Conservation (phyloP, 2,888 invertebrate species). For the Lycophotia porphyrea region DNA sequence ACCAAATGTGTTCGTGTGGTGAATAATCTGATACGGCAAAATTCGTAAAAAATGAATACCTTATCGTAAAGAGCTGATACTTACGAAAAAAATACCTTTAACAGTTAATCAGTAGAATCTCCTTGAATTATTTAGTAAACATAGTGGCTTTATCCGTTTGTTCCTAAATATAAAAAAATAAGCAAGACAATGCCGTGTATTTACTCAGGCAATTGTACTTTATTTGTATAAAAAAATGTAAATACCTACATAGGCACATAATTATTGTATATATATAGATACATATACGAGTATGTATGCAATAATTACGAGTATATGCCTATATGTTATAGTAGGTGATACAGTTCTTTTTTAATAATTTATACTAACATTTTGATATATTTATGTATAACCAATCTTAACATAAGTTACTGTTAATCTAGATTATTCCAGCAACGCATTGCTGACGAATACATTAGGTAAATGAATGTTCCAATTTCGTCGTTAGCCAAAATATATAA, state of each 20-base stretch:
- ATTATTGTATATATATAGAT: too few relatives aligned
- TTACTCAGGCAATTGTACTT: neutral
- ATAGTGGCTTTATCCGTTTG: neutral
- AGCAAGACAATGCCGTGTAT: slow-evolving; percentile 6
- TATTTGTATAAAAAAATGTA: neutral
- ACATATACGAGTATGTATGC: too few relatives aligned
- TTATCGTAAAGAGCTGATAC: neutral
- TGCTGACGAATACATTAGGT: neutral
- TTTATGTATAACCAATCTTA: neutral
- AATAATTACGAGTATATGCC: neutral
- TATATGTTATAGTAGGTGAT: neutral
- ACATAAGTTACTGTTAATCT: neutral
- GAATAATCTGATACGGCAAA: neutral
- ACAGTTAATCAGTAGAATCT: neutral
- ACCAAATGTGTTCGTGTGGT: too few relatives aligned
- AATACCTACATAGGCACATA: neutral
- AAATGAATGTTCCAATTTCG: slow-evolving; percentile 7
- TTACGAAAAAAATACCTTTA: neutral
- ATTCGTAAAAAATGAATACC: too few relatives aligned
- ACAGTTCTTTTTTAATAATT: neutral
- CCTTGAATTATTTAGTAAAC: neutral
- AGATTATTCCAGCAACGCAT: slow-evolving; percentile 8
- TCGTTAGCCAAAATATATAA: slow-evolving; percentile 10
- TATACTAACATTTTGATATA: slow-evolving; percentile 7
- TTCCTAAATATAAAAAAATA: neutral